Base-by-base conservation (phyloP, 2,113 vertebrate species). In the Poeciliopsis prolifica region DNA sequence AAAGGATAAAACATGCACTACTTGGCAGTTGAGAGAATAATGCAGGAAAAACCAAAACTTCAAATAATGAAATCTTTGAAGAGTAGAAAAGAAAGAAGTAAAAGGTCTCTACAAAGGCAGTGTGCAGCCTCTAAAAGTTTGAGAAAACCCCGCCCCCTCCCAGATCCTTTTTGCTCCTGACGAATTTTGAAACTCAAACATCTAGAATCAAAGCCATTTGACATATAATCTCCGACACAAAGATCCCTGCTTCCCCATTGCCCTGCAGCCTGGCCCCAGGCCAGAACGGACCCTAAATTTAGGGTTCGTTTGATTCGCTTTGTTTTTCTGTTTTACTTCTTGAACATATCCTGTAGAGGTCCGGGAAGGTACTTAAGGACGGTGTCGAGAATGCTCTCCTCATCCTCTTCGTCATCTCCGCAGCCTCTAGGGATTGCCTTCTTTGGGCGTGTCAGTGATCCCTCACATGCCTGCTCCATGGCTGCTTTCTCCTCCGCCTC, bases 331-430 rank as follows among this genome's bases (percentile, higher is more conserved):
- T 68, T 90, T 95, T 96, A 99, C 96, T 99, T 99, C 95, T 99
- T 99, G 93, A 99, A 98, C 96, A 99, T 98, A 95, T 99, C 98
- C 93, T 98, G 98, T 81, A 99, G 95, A 0, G 97, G 97, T 79
- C 98, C 97, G 0, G 98, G 98, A 84, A 99, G 96, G 82, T 97
- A 99, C 93, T 99, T 99, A 90, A 99, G 97, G 80, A 99, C 97
- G 3, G 98, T 98, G 95, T 98, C 98, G 68, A 99, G 95, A 93
- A 99, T 98, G 94, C 98, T 98, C 90, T 98, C 97, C 33, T 97
- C 96, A 0, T 99, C 97, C 4, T 98, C 98, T 0, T 98, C 97
- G 0, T 98, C 97, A 0, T 98, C 97, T 19, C 98, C 98, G 0
- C 97, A 99, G 78, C 98, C 98, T 0, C 96, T 94, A 0, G 98